phyloP scores from a whole-genome alignment of 2,888 invertebrate species.

The Drosophila sordidapex region DNA sequence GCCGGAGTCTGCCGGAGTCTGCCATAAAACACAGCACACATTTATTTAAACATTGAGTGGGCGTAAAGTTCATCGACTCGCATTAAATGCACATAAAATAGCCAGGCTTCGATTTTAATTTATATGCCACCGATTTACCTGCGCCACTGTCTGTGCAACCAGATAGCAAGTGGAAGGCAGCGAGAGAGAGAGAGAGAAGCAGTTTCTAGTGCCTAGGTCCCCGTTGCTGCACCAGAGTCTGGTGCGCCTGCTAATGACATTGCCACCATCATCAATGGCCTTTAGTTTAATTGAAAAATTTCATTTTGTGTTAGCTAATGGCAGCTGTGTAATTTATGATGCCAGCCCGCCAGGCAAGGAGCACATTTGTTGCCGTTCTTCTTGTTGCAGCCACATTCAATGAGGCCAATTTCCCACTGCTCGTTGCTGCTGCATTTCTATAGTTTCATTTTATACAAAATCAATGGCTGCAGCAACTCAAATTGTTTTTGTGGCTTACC shows the following conservation, averaged over 20 bases:
- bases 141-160: neutral
- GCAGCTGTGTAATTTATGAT: conserved; percentile 68
- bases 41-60: conserved; percentile 40
- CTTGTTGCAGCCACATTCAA: conserved; percentile 3
- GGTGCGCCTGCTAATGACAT: conserved; percentile 68
- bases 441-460: conserved; percentile 18
- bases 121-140: conserved; percentile 55
- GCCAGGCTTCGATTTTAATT: conserved; percentile 65
- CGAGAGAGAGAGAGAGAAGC: neutral
- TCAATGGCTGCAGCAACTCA: neutral
- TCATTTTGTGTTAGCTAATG: conserved; percentile 71
- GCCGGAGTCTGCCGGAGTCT: conserved; percentile 6
- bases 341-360: conserved; percentile 19
- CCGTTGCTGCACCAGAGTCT: neutral
- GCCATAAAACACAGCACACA: conserved; percentile 17
- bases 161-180: neutral
- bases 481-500: neutral
- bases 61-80: conserved; percentile 26
- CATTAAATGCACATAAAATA: conserved; percentile 64
- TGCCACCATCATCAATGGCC: conserved; percentile 60
- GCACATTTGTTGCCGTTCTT: conserved; percentile 1
- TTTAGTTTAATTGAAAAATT: conserved; percentile 76
- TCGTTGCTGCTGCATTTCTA: conserved; percentile 18
- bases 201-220: neutral
- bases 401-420: neutral